phyloP scores from a whole-genome alignment of 2,113 vertebrate species.

The Aythya baeri region DNA sequence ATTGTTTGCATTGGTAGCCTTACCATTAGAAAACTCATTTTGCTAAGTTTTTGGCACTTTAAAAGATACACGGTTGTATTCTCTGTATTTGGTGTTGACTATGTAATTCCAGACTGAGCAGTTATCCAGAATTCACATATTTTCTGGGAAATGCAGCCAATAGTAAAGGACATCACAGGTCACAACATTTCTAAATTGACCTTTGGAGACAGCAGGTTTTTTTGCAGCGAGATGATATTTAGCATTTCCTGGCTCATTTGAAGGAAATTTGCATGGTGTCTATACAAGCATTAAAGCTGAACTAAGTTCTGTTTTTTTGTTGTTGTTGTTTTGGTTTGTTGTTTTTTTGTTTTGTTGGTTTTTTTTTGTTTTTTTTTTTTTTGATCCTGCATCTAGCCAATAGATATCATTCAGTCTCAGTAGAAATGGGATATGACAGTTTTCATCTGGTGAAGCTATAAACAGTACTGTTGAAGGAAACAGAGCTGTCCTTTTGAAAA shows the following conservation, averaged over 20 bases:
- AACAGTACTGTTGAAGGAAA: not conserved
- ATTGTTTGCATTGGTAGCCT: not conserved
- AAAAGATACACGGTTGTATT: not conserved
- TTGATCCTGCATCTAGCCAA: not conserved
- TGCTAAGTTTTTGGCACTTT: not conserved
- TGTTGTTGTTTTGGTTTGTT: too few relatives aligned
- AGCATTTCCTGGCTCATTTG: slow-evolving; percentile 43
- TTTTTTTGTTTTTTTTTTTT: not conserved
- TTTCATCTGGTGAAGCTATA: slow-evolving; percentile 31
- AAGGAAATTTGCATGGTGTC: slow-evolving; percentile 28
- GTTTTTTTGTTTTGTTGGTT: too few relatives aligned
- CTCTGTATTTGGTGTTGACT: not conserved
- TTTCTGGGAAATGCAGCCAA: slow-evolving; percentile 27
- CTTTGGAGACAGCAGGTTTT: not conserved
- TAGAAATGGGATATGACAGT: slow-evolving; percentile 23
- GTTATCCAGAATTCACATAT: not conserved
- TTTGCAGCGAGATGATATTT: slow-evolving; percentile 5
- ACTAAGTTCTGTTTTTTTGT: slow-evolving; percentile 22
- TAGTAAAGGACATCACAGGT: slow-evolving; percentile 31
- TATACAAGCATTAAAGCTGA: slow-evolving; percentile 14
- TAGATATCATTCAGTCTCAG: not conserved
- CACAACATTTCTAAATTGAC: slow-evolving; percentile 37
- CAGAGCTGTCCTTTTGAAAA: not conserved
- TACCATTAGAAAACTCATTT: slow-evolving; percentile 17
- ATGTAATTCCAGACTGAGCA: not conserved